Evolutionary conservation across 2,888 invertebrate genomes (phyloP).

Genomic region (Platycnemis pennipes): DNA sequence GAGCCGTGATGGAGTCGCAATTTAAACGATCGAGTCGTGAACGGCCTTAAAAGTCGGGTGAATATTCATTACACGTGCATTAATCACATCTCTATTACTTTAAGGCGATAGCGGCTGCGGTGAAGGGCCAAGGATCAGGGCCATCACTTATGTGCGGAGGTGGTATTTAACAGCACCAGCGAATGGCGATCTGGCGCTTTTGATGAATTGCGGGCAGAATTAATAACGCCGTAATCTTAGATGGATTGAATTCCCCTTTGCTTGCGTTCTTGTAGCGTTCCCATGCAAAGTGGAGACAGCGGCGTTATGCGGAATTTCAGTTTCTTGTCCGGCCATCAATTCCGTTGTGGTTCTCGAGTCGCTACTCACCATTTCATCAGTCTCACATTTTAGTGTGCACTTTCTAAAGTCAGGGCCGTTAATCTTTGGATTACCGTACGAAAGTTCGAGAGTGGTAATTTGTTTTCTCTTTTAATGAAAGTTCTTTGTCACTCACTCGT

Average conservation of each 20-base stretch:
- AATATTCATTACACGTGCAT: constrained; percentile 51
- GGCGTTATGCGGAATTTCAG: neutral
- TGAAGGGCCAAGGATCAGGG: neutral
- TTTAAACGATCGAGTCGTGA: constrained; percentile 45
- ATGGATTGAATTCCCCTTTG: neutral
- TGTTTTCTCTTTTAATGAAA: neutral
- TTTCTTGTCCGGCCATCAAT: neutral
- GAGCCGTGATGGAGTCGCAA: neutral
- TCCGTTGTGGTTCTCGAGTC: neutral
- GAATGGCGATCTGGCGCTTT: neutral
- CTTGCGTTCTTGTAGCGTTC: neutral
- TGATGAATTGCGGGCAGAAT: neutral
- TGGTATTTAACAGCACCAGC: neutral
- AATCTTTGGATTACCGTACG: neutral
- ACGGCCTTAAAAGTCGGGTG: constrained; percentile 18
- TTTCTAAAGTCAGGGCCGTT: neutral
- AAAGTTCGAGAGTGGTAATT: neutral
- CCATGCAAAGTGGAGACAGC: neutral
- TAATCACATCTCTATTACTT: constrained; percentile 35
- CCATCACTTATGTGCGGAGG: neutral
- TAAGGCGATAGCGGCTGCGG: neutral
- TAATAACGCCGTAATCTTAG: constrained; percentile 13
- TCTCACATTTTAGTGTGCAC: neutral
- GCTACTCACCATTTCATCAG: neutral
- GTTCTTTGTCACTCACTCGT: neutral